Conservation (phyloP, 2,797 vertebrate species). For the Loris lydekkerianus region DNA sequence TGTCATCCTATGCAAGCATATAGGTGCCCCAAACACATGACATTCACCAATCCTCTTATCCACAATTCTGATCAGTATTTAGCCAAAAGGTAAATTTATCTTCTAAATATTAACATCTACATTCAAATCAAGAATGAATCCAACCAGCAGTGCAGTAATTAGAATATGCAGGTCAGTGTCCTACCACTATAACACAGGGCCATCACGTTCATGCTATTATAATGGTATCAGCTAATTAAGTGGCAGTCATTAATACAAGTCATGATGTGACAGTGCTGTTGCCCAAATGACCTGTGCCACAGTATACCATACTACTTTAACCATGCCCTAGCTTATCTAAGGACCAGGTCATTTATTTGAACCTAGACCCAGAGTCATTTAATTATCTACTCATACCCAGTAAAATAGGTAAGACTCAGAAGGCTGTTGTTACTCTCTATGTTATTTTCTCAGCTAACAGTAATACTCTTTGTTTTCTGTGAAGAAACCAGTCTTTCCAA, state of each 20-base stretch:
- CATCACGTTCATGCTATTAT: not conserved
- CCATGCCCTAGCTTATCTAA: not conserved
- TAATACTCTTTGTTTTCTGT: constrained; percentile 9
- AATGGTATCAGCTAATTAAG: not conserved
- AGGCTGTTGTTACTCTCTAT: constrained; percentile 9
- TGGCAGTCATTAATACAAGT: not conserved
- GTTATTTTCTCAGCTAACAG: not conserved
- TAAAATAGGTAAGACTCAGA: constrained; percentile 43
- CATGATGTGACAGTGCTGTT: not conserved
- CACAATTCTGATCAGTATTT: not conserved
- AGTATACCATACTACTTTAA: too few species aligned
- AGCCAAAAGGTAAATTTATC: not conserved
- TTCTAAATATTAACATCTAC: constrained; percentile 31
- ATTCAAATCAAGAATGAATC: constrained; percentile 1
- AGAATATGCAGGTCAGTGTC: not conserved
- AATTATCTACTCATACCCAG: not conserved
- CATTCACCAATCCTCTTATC: constrained; percentile 1
- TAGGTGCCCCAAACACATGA: not conserved
- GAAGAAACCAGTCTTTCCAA: constrained; percentile 33
- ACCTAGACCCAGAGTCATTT: not conserved
- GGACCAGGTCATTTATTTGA: not conserved
- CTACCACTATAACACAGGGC: not conserved
- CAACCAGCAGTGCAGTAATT: not conserved
- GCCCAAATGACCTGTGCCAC: not conserved
- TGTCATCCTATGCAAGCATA: not conserved